These are phyloP conservation scores for Phocoena sinus DNA, from an alignment of 2,113 vertebrate genomes.

Conservation along the genomic window DNA sequence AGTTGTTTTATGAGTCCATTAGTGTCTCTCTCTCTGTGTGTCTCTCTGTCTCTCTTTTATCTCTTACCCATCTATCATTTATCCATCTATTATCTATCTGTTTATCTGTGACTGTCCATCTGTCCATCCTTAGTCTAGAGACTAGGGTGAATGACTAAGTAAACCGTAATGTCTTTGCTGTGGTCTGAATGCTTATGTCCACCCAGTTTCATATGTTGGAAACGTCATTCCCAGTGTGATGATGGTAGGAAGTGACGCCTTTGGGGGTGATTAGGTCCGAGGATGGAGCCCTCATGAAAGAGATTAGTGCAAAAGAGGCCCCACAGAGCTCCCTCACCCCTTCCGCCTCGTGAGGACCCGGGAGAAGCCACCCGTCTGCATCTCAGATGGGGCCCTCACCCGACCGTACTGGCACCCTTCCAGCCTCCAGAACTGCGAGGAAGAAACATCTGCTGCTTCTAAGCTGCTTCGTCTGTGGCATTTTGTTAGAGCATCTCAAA, in stretches of 20 bases:
- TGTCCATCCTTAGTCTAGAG: neutral
- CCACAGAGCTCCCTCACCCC: neutral
- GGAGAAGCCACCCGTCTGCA: neutral
- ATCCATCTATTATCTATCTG: neutral
- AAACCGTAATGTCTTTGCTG: neutral
- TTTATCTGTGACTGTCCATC: neutral
- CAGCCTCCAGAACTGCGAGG: neutral
- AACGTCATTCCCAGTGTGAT: neutral
- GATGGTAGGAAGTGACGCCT: neutral
- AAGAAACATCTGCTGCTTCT: neutral
- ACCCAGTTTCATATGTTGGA: neutral
- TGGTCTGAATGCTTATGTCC: neutral
- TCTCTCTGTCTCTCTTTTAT: neutral
- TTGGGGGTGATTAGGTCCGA: neutral
- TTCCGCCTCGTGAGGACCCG: neutral
- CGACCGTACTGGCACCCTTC: neutral
- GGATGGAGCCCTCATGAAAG: neutral
- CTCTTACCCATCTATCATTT: neutral
- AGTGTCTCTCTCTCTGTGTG: fast-evolving
- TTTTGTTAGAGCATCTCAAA: neutral
- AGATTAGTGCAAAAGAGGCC: neutral
- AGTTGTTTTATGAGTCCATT: neutral
- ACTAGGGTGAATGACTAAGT: neutral
- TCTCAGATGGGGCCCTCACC: neutral
- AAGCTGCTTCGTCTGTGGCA: neutral